These are phyloP conservation scores for Acanthornis magna DNA, from an alignment of 2,797 vertebrate genomes.

Conservation along the genomic window DNA sequence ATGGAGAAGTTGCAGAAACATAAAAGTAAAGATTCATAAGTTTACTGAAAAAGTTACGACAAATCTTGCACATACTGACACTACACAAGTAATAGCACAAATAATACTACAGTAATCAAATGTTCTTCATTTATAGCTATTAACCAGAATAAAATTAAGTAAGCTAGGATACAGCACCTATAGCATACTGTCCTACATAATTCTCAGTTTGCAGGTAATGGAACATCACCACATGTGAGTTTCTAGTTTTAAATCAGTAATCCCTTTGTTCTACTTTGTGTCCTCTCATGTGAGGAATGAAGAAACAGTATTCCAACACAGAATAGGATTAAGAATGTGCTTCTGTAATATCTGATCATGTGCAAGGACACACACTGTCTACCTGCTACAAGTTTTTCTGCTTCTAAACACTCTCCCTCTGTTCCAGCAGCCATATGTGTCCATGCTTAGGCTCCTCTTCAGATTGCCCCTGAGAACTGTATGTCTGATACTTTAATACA, in stretches of 20 bases:
- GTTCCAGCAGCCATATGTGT: neutral
- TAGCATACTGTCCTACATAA: neutral
- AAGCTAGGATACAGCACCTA: neutral
- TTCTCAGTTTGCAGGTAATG: neutral
- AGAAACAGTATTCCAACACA: neutral
- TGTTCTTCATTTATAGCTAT: neutral
- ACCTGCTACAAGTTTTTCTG: neutral
- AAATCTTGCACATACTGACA: neutral
- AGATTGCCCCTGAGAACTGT: neutral
- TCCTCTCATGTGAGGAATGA: neutral
- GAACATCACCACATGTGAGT: neutral
- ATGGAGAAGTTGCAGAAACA: neutral
- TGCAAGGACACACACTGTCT: neutral
- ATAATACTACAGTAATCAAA: neutral
- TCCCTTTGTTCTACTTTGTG: neutral
- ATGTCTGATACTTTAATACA: neutral
- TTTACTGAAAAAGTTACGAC: neutral
- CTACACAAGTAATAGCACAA: neutral
- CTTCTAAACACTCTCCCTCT: neutral
- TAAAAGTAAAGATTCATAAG: neutral
- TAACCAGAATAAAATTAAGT: neutral
- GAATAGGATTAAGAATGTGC: neutral
- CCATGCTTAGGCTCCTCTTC: neutral
- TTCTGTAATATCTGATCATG: neutral
- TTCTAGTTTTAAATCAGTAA: neutral